Percentiles rank a stretch among this genome's conserved stretches.
Conservation (phyloP, 1,140 invertebrate species). For the Zaprionus lachaisei region DNA sequence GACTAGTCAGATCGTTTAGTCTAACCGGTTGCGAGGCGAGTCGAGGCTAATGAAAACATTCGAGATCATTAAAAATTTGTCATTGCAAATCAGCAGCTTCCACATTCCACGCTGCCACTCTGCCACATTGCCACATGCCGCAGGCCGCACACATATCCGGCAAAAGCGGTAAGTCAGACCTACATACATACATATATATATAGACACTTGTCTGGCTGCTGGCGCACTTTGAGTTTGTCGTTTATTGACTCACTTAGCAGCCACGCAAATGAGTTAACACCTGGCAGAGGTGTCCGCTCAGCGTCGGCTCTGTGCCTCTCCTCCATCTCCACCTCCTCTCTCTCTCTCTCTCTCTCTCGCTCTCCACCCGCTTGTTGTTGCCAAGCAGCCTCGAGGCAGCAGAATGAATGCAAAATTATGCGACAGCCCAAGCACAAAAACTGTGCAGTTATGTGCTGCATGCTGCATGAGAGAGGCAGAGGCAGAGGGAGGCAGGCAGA, state of each 20-base stretch:
- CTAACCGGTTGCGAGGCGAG: slow-evolving; percentile 1
- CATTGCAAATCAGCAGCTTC: slow-evolving; percentile 47
- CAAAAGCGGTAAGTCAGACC: slow-evolving; percentile 28
- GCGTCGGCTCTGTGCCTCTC: slow-evolving; percentile 6
- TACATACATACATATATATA: slow-evolving; percentile 10
- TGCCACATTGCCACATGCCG: slow-evolving; percentile 8
- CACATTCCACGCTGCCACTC: slow-evolving; percentile 18
- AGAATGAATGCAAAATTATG: slow-evolving; percentile 75
- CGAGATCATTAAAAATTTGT: slow-evolving; percentile 63
- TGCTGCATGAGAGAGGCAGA: slow-evolving; percentile 10
- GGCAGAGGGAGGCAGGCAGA: background rate
- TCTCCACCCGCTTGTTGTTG: background rate
- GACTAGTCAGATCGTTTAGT: slow-evolving; percentile 15
- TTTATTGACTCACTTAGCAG: slow-evolving; percentile 78
- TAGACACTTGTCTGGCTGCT: slow-evolving; percentile 6
- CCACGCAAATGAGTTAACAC: slow-evolving; percentile 78
- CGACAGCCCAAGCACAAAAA: slow-evolving; percentile 52
- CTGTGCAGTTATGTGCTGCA: slow-evolving; percentile 9
- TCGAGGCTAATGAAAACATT: slow-evolving; percentile 54
- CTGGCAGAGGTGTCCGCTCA: slow-evolving; percentile 43
- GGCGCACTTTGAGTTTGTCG: slow-evolving; percentile 63
- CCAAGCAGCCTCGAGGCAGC: slow-evolving; percentile 17
- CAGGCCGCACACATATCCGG: slow-evolving; percentile 11
- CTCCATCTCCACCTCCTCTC: background rate
- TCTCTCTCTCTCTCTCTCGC: background rate